Percentiles rank a stretch among this genome's conserved stretches.
Conservation (phyloP, 2,888 invertebrate genomes). For the Stramonita haemastoma region DNA sequence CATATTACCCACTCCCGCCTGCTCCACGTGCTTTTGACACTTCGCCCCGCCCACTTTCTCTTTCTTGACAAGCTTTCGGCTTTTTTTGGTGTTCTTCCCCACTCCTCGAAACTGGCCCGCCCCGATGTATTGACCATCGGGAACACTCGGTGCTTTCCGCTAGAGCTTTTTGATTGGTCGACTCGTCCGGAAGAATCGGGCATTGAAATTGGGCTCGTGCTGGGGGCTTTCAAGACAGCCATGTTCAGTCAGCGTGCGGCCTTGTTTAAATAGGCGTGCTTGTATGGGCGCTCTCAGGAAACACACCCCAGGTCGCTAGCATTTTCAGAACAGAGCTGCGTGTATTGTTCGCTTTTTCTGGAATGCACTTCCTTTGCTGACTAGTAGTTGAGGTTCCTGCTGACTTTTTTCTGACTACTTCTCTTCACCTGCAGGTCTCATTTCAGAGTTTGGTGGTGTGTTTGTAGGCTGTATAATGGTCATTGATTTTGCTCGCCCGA, state of each 20-base stretch:
- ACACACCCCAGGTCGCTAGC: neutral
- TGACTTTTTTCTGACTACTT: no score
- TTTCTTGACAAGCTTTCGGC: neutral
- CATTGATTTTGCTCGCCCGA: no score
- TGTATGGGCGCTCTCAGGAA: neutral
- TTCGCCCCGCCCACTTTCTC: neutral
- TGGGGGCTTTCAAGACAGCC: neutral
- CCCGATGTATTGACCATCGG: neutral
- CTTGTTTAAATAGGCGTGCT: neutral
- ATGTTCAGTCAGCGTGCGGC: neutral
- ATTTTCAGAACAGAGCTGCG: no score
- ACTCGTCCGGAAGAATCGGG: slow-evolving; percentile 8
- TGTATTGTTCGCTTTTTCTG: no score
- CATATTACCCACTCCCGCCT: no score
- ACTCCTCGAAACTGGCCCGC: neutral
- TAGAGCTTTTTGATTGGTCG: slow-evolving; percentile 1
- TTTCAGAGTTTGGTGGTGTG: no score
- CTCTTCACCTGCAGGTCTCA: no score
- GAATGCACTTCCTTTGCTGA: no score
- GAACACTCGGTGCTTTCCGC: neutral
- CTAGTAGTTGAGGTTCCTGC: no score
- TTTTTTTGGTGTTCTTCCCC: neutral
- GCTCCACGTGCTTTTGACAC: no score
- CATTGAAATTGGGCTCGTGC: slow-evolving; percentile 2
- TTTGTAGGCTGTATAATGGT: no score